phyloP scores from a whole-genome alignment of 1,140 invertebrate genomes.

The Drosophila leontia region DNA sequence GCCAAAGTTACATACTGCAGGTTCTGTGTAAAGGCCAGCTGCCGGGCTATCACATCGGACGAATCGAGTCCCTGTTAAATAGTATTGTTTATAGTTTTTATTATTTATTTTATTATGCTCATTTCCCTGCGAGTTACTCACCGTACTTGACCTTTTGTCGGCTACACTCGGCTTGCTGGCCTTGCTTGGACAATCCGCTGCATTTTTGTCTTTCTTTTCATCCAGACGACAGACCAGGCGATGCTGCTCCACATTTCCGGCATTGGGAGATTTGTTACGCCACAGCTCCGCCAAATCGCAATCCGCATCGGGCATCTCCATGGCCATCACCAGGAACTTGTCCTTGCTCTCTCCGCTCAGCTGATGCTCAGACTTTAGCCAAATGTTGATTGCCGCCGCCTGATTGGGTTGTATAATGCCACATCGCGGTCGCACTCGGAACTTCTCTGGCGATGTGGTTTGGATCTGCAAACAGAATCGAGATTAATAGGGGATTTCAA shows the following conservation, averaged over 20 bases:
- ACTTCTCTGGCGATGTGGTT: slow-evolving; percentile 91
- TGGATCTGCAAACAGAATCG: slow-evolving; percentile 77
- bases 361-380: slow-evolving; percentile 68
- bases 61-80: slow-evolving; percentile 2
- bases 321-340: slow-evolving; percentile 82
- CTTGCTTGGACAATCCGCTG: background rate
- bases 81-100: background rate
- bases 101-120: too few relatives aligned
- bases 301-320: slow-evolving; percentile 4
- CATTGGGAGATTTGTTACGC: slow-evolving; percentile 43
- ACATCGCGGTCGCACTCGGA: slow-evolving; percentile 93
- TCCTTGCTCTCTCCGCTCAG: slow-evolving; percentile 64
- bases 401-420: slow-evolving; percentile 89
- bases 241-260: slow-evolving; percentile 70
- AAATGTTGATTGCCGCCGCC: slow-evolving; percentile 63
- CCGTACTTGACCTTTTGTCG: background rate
- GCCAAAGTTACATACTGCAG: slow-evolving; percentile 53
- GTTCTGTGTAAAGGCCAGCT: slow-evolving; percentile 56
- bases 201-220: slow-evolving; percentile 7
- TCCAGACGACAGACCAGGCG: slow-evolving; percentile 62
- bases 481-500: background rate
- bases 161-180: background rate
- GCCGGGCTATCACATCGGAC: slow-evolving; percentile 8
- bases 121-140: background rate
- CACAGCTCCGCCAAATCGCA: slow-evolving; percentile 65